Evolutionary conservation across 2,888 invertebrate species (phyloP).

Genomic region (Drosophila antonietae): DNA sequence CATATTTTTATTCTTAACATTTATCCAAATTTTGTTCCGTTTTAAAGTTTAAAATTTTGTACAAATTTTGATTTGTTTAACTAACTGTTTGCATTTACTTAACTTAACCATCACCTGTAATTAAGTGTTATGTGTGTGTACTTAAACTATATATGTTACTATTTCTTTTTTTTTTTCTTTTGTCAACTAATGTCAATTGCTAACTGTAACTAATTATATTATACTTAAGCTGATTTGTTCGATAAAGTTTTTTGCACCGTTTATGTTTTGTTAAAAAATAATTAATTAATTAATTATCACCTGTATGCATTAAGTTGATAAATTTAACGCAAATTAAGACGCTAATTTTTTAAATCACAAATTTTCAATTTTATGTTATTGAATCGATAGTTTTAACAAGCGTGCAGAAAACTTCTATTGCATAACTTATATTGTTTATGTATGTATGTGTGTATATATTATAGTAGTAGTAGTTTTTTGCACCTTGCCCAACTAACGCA

Average conservation of each 20-base stretch:
- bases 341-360: conserved; percentile 61
- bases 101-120: conserved; percentile 23
- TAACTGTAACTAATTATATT: conserved; percentile 69
- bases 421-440: conserved; percentile 55
- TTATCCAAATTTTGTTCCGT: not conserved
- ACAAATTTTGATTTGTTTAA: conserved; percentile 40
- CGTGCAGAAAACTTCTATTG: conserved; percentile 82
- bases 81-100: conserved; percentile 34
- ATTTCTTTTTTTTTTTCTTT: conserved; percentile 5
- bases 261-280: conserved; percentile 49
- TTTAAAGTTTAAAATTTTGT: conserved; percentile 18
- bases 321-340: conserved; percentile 41
- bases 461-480: conserved; percentile 77
- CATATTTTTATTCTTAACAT: conserved; percentile 7
- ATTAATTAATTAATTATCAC: conserved; percentile 13
- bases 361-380: not conserved
- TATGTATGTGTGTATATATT: conserved; percentile 47
- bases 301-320: conserved; percentile 42
- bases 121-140: conserved; percentile 54
- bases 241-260: conserved; percentile 82
- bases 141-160: conserved; percentile 15
- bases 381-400: conserved; percentile 21
- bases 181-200: conserved; percentile 27
- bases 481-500: conserved; percentile 50
- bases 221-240: conserved; percentile 35